phyloP scores from a whole-genome alignment of 2,797 vertebrate species.

The Platyrinchus mystaceus region DNA sequence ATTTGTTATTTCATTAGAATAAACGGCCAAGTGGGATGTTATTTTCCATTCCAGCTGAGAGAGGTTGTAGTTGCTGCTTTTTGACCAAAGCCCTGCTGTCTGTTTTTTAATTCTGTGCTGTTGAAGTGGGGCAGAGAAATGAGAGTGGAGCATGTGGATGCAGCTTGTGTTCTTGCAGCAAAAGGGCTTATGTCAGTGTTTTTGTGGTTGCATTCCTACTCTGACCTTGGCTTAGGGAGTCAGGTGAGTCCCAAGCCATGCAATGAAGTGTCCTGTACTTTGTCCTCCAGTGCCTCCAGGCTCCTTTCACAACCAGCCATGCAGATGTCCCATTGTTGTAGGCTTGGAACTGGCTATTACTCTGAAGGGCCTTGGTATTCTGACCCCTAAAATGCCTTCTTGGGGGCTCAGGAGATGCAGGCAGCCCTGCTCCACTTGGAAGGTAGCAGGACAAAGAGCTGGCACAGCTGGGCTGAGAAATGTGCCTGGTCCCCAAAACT shows the following conservation, averaged over 20 bases:
- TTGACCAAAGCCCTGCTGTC: not conserved
- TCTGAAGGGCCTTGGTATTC: not conserved
- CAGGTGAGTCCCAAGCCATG: not conserved
- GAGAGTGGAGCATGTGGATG: rapidly evolving
- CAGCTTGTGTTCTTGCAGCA: not conserved
- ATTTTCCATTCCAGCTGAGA: conserved; percentile 16
- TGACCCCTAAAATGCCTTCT: not conserved
- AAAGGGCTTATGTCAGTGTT: not conserved
- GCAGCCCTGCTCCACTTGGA: not conserved
- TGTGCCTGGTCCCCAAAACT: not conserved
- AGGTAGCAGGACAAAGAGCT: not conserved
- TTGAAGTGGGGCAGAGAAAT: not conserved
- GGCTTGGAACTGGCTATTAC: not conserved
- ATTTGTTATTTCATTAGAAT: conserved; percentile 1
- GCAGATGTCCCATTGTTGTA: not conserved
- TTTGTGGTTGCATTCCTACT: not conserved
- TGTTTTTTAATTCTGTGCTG: not conserved
- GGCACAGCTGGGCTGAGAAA: not conserved
- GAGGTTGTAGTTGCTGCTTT: not conserved
- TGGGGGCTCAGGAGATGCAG: not conserved
- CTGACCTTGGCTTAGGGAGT: not conserved
- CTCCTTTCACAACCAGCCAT: not conserved
- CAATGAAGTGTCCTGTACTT: not conserved
- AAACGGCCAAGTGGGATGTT: not conserved
- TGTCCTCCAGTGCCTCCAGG: not conserved